Evolutionary conservation across 2,797 vertebrate genomes (phyloP), one percentile per base, ranked within the genome.

Genomic region (Protonibea diacanthus): DNA sequence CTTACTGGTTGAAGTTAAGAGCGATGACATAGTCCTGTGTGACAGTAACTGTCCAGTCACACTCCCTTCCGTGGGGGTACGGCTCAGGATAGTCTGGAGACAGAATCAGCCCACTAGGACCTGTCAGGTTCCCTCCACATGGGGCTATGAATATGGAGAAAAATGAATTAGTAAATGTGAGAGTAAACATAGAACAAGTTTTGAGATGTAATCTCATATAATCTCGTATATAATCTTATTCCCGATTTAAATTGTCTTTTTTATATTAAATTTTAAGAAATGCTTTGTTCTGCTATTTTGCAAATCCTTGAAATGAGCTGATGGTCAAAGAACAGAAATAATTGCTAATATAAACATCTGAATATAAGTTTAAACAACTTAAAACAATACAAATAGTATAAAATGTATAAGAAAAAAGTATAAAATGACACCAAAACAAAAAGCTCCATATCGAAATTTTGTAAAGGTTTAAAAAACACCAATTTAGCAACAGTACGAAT

Each of bases 11-110:
- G 81, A 99, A 99, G 38, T 94, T 96, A 71, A 99, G 95, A 40
- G 97, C 96, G 23, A 99, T 99, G 93, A 99, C 97, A 17, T 97
- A 99, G 87, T 99, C 98, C 0, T 94, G 94, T 0, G 96, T 97
- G 69, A 99, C 98, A 0, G 94, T 95, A 57, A 99, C 95, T 44
- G 93, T 96, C 98, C 98, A 99, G 94, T 99, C 98, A 33, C 98
- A 99, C 88, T 99, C 98, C 84, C 97, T 95, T 52, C 97, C 97
- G 0, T 98, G 97, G 0, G 98, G 98, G 73, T 99, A 99, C 0
- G 97, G 98, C 81, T 99, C 97, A 0, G 98, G 98, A 72, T 98
- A 99, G 91, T 97, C 97, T 0, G 98, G 98, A 25, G 98, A 99
- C 80, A 99, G 89, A 86, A 99, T 99, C 80, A 99, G 94, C 40